Evolutionary conservation across 2,888 invertebrate genomes (phyloP).

Genomic region (Andricus curvator): DNA sequence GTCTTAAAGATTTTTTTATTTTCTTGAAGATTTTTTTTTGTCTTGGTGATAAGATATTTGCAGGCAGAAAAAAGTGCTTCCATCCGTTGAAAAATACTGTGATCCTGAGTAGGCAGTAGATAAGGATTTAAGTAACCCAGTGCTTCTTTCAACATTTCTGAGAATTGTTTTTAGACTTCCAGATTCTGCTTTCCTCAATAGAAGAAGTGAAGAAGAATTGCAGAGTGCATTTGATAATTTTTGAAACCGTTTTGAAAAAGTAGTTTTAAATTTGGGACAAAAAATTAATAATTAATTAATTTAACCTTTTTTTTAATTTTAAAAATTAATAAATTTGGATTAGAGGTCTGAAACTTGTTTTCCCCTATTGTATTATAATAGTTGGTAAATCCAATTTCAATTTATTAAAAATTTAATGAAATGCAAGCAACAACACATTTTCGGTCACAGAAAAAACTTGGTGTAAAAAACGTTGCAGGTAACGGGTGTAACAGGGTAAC

Average conservation of each 20-base stretch:
- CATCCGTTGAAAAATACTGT: slow-evolving; percentile 6
- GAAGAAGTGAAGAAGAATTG: neutral
- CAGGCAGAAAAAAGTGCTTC: slow-evolving; percentile 11
- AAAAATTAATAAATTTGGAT: too few relatives aligned
- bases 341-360: neutral
- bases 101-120: neutral
- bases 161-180: neutral
- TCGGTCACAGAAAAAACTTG: too few relatives aligned
- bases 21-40: neutral
- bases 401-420: neutral
- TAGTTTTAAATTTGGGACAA: neutral
- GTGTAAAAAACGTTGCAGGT: too few relatives aligned
- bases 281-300: too few relatives aligned
- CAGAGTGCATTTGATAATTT: slow-evolving; percentile 9
- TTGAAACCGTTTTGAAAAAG: neutral
- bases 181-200: neutral
- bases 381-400: neutral
- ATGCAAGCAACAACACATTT: too few relatives aligned
- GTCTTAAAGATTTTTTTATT: too few relatives aligned
- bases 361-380: neutral
- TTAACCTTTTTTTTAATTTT: too few relatives aligned
- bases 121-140: neutral
- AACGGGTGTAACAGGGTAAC: too few relatives aligned
- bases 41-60: neutral
- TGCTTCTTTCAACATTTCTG: neutral